Evolutionary conservation across 1,140 invertebrate genomes (phyloP).

Genomic region (Aricia agestis): DNA sequence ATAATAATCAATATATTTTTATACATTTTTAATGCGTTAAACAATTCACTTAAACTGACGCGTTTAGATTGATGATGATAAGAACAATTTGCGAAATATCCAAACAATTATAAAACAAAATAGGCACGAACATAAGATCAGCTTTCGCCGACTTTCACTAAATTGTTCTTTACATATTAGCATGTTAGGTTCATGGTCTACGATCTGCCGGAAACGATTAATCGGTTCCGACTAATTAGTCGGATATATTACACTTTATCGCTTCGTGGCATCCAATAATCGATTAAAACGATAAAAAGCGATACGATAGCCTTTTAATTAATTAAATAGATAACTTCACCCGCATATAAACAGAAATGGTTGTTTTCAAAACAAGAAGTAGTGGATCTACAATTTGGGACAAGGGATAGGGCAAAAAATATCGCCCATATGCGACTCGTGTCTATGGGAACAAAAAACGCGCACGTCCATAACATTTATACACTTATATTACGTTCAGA

Average conservation of each 20-base stretch:
- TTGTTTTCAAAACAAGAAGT: neutral
- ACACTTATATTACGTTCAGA: neutral
- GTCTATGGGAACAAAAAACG: neutral
- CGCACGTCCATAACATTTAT: neutral
- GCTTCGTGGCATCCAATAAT: neutral
- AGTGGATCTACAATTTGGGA: neutral
- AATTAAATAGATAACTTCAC: neutral
- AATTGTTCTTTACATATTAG: neutral
- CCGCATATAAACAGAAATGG: neutral
- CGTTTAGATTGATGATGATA: neutral
- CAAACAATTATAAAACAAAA: neutral
- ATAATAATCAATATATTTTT: too few species aligned
- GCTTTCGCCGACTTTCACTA: neutral
- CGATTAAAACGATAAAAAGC: neutral
- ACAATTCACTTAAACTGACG: neutral
- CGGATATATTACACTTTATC: neutral
- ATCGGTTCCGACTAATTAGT: neutral
- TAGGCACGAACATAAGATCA: neutral
- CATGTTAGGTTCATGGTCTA: neutral
- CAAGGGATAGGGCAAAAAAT: neutral
- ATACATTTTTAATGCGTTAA: too few species aligned
- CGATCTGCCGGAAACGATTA: neutral
- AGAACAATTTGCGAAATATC: neutral
- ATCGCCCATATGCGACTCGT: neutral
- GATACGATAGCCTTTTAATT: neutral